A percentile compares a stretch with the other conserved stretches of the same genome.
phyloP scores from a whole-genome alignment of 2,888 invertebrate genomes.

The Ischnus inquisitorius region DNA sequence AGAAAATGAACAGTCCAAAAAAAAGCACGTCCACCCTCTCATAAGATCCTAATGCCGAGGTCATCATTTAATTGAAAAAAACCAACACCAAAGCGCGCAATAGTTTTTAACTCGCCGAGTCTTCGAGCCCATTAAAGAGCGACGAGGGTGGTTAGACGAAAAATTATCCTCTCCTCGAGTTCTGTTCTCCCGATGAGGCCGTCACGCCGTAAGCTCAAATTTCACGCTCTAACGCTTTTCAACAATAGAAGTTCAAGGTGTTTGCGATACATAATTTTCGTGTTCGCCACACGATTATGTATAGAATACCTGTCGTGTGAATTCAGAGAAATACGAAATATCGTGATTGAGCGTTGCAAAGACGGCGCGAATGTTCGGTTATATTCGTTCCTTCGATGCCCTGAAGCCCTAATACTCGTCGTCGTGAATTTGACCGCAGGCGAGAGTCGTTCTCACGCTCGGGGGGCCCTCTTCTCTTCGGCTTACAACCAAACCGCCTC shows the following conservation, averaged over 20 bases:
- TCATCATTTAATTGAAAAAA: constrained; percentile 73
- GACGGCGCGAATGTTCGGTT: neutral
- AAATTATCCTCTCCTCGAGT: constrained; percentile 36
- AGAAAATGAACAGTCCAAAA: neutral
- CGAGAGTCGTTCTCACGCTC: constrained; percentile 81
- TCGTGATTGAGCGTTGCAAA: neutral
- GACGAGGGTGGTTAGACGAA: constrained; percentile 41
- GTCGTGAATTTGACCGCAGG: constrained; percentile 80
- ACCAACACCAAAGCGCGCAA: neutral
- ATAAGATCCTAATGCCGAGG: constrained; percentile 73
- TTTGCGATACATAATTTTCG: neutral
- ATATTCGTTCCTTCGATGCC: constrained; percentile 66
- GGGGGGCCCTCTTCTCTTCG: constrained; percentile 34
- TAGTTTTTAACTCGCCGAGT: neutral
- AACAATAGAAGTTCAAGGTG: constrained; percentile 12
- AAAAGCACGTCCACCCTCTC: constrained; percentile 27
- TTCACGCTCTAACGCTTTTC: constrained; percentile 57
- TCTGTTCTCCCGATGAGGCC: constrained; percentile 73
- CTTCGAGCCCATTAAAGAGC: constrained; percentile 6
- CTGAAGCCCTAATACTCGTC: constrained; percentile 80
- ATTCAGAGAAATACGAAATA: neutral
- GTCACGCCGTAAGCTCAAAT: constrained; percentile 73
- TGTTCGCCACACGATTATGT: neutral
- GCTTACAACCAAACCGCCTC: constrained; percentile 31
- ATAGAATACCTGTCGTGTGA: neutral